These are phyloP conservation scores for Priapulus caudatus DNA, from an alignment of 2,888 invertebrate genomes.

Conservation along the genomic window DNA sequence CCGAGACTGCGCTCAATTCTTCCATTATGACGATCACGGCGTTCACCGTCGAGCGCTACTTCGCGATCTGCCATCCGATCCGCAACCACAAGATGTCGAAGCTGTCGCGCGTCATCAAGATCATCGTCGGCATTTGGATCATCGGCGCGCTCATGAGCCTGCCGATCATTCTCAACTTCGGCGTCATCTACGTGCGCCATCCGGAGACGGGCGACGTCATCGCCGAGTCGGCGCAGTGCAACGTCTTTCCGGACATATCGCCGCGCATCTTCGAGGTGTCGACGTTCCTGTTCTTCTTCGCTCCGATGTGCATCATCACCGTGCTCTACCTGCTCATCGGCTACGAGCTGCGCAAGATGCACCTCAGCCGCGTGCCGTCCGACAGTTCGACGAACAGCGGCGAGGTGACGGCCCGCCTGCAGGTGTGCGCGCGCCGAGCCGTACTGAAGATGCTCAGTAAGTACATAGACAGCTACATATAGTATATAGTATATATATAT, in stretches of 20 bases:
- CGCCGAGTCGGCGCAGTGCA: conserved; percentile 48
- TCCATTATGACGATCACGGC: conserved; percentile 68
- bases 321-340: conserved; percentile 55
- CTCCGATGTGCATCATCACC: conserved; percentile 71
- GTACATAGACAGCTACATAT: too few species aligned
- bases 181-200: conserved; percentile 43
- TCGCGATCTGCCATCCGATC: conserved; percentile 75
- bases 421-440: too few species aligned
- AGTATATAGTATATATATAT: too few species aligned
- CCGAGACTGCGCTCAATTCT: conserved; percentile 39
- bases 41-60: conserved; percentile 72
- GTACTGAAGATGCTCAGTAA: too few species aligned
- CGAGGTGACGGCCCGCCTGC: too few species aligned
- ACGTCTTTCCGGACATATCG: conserved; percentile 47
- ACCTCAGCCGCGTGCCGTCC: too few species aligned
- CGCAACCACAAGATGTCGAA: conserved; percentile 67
- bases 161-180: conserved; percentile 51
- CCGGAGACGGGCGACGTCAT: conserved; percentile 35
- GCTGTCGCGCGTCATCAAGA: conserved; percentile 63
- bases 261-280: conserved; percentile 55
- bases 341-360: too few species aligned
- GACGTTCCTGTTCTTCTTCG: conserved; percentile 63
- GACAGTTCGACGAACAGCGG: too few species aligned
- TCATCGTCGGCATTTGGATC: conserved; percentile 67
- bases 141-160: conserved; percentile 43